Evolutionary conservation across 2,888 invertebrate genomes (phyloP).

Genomic region (Diarsia mendica): DNA sequence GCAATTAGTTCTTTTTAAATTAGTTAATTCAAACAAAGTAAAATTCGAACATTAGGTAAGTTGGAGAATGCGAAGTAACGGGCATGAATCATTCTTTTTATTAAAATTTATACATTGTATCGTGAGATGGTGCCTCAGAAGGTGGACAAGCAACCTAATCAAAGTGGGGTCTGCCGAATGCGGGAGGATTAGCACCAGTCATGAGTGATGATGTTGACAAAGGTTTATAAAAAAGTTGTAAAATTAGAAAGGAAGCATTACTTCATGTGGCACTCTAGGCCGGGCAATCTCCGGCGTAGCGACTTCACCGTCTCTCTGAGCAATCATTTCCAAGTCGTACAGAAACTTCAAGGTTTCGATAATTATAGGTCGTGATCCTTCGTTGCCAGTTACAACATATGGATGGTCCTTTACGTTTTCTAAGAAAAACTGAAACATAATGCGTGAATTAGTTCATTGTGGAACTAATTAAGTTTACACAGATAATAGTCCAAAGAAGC

Average conservation of each 20-base stretch:
- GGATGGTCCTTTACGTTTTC: constrained; percentile 97
- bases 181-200: not conserved
- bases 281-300: constrained; percentile 95
- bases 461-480: not conserved
- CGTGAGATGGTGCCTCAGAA: not conserved
- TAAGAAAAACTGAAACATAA: constrained; percentile 94
- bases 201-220: not conserved
- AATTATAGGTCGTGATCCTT: constrained; percentile 96
- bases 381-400: constrained; percentile 96
- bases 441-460: not conserved
- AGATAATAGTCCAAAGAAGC: not conserved
- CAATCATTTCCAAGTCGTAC: constrained; percentile 97
- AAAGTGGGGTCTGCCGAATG: not conserved
- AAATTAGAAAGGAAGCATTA: constrained; percentile 60
- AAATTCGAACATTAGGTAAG: too few relatives aligned
- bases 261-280: constrained; percentile 96
- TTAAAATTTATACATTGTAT: not conserved
- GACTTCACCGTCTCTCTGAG: constrained; percentile 94
- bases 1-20: constrained; percentile 49
- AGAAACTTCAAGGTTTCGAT: constrained; percentile 97
- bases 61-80: not conserved
- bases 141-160: not conserved
- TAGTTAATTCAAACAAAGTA: not conserved
- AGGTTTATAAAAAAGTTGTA: not conserved
- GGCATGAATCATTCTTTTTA: too few relatives aligned